These are phyloP conservation scores for Girardinichthys multiradiatus DNA, from an alignment of 2,113 vertebrate species.

Conservation along the genomic window DNA sequence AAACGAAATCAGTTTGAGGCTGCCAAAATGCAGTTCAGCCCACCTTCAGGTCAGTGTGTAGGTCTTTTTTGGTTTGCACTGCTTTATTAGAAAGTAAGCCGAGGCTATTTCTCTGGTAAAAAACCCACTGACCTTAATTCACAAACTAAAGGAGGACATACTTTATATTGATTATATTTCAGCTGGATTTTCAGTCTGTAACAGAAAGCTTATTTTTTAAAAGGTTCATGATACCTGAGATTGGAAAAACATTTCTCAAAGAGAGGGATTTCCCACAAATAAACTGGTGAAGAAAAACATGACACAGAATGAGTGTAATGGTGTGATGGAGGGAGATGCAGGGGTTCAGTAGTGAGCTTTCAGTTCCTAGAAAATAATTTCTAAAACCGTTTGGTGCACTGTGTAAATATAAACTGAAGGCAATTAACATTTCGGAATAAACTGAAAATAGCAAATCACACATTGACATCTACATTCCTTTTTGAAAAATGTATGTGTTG, in stretches of 20 bases:
- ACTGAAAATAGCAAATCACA: neutral
- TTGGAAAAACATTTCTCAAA: neutral
- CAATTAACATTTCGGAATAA: neutral
- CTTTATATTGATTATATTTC: conserved; percentile 3
- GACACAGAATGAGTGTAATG: neutral
- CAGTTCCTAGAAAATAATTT: neutral
- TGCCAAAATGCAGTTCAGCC: conserved; percentile 27
- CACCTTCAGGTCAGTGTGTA: conserved; percentile 39
- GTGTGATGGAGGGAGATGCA: neutral
- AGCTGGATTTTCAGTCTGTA: neutral
- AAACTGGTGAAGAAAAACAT: neutral
- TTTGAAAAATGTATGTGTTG: no score
- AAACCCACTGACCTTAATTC: conserved; percentile 6
- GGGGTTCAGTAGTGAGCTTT: no score
- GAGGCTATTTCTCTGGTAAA: conserved; percentile 14
- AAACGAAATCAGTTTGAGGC: conserved; percentile 37
- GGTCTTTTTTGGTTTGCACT: conserved; percentile 35
- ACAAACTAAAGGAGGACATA: neutral
- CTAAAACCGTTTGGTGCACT: neutral
- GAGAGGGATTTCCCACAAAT: neutral
- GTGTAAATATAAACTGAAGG: neutral
- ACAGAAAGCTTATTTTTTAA: neutral
- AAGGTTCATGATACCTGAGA: neutral
- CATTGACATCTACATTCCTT: neutral
- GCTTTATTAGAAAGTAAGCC: conserved; percentile 14